Evolutionary conservation across 1,140 invertebrate species (phyloP), one percentile per base, ranked within the genome.

Genomic region (fruit fly (Drosophila melanogaster)): DNA sequence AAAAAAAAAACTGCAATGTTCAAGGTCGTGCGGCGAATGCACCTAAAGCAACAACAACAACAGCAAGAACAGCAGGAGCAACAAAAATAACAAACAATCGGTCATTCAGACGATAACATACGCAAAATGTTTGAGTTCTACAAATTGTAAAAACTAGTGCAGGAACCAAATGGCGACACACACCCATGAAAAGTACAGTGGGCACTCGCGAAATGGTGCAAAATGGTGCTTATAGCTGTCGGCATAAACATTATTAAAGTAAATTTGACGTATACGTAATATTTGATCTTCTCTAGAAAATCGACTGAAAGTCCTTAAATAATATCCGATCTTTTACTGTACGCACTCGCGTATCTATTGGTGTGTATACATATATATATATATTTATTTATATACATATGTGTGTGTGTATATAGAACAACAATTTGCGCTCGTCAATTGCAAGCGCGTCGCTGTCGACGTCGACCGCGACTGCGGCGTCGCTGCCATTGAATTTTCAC

Each of bases 401-500:
- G 4, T 33, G 30, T 10, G 14, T 30, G 56, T 35, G 26, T 7
- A 65, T 24, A 19, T 17, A 64, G 54, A 83, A 71, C 46, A 76
- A 79, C 71, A 79, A 85, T 77, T 91, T 86, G 66, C 69, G 77
- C 56, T 78, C 74, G 81, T 81, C 87, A 90, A 87, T 91, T 91
- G 90, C 79, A 83, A 91, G 71, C 87, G 74, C 81, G 67, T 67
- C 62, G 70, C 71, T 55, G 61, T 64, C 40, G 11, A 40, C 22
- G 64, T 7, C 76, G 15, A 46, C 56, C n/a, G 47, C 60, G 61
- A 30, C 60, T 24, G 58, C 40, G 56, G 47, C 67, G 60, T 70
- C 54, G 51, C 46, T 43, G 61, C 50, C 71, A 79, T 71, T 89
- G 85, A 90, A 84, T 91, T 91, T 76, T 91, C 90, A 91, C 84